Conservation (phyloP, 2,888 invertebrate genomes). For the Ommatoiulus sabulosus region DNA sequence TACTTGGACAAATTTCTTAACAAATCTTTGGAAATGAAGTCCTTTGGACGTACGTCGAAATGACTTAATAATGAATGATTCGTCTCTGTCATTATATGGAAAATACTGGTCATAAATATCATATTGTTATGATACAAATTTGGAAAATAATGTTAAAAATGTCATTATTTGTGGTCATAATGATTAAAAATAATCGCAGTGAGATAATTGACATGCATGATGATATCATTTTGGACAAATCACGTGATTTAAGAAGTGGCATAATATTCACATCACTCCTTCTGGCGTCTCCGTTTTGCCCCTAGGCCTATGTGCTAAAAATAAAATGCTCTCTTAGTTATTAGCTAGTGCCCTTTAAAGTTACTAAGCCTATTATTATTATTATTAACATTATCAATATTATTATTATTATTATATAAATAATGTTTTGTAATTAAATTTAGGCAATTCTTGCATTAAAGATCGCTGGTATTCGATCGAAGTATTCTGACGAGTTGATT, state of each 20-base stretch:
- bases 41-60: too few species aligned
- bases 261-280: not conserved
- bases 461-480: slow-evolving; percentile 43
- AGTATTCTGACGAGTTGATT: not conserved
- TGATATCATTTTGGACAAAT: not conserved
- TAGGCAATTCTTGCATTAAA: slow-evolving; percentile 24
- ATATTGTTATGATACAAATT: too few species aligned
- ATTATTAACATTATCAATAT: not conserved
- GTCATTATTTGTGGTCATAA: too few species aligned
- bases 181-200: too few species aligned
- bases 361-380: not conserved
- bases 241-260: too few species aligned
- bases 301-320: not conserved
- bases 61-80: too few species aligned
- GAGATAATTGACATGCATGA: too few species aligned
- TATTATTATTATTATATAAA: not conserved
- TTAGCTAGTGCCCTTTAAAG: not conserved
- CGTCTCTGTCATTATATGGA: too few species aligned
- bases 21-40: too few species aligned
- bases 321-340: not conserved
- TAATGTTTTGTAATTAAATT: slow-evolving; percentile 38
- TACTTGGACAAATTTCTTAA: too few species aligned
- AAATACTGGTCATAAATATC: too few species aligned
- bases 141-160: too few species aligned
- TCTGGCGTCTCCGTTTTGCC: not conserved